Conservation (phyloP, 1,140 invertebrate genomes). For the Apis mellifera region Amel_HAv3.1 CM009932.2:9833501-9834000, state of each 20-base stretch:
- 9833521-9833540: background rate
- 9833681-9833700: too few relatives aligned
- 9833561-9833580: slow-evolving; percentile 29
- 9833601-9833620: slow-evolving; percentile 68
- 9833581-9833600: slow-evolving; percentile 46
- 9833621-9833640: slow-evolving; percentile 56
- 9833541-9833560: background rate
- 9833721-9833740: too few relatives aligned
- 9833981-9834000: background rate
- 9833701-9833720: too few relatives aligned
- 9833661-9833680: background rate
- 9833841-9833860: too few relatives aligned
- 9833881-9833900: too few relatives aligned
- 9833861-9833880: too few relatives aligned
- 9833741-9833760: too few relatives aligned
- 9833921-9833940: background rate
- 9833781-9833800: too few relatives aligned
- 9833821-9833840: too few relatives aligned
- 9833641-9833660: slow-evolving; percentile 35
- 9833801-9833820: too few relatives aligned
- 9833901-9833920: too few relatives aligned
- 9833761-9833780: too few relatives aligned
- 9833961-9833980: background rate
- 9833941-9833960: background rate
- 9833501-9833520: slow-evolving; percentile 43